Conservation (phyloP, 2,113 vertebrate genomes). For the Crotophaga sulcirostris region DNA sequence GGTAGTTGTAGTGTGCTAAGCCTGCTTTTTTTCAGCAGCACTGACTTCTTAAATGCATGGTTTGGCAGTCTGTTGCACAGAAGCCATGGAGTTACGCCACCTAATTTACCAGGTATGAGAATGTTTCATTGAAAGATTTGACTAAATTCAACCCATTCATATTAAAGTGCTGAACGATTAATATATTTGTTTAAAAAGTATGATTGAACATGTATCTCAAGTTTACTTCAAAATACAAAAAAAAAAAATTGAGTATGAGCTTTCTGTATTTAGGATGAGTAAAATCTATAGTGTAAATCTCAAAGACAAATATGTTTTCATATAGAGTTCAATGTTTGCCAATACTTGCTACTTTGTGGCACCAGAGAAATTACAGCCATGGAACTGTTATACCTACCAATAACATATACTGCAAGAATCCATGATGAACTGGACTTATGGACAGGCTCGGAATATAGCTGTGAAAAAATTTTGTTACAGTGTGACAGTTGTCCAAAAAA, state of each 20-base stretch:
- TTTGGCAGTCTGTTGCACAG: neutral
- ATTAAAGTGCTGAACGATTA: neutral
- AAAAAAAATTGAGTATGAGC: neutral
- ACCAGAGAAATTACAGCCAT: neutral
- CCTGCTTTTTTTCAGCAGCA: conserved; percentile 8
- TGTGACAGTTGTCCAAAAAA: neutral
- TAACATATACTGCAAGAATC: neutral
- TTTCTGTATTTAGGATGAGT: neutral
- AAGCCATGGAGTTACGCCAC: neutral
- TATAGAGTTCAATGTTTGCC: neutral
- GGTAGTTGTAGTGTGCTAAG: conserved; percentile 7
- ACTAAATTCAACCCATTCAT: neutral
- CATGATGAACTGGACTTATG: neutral
- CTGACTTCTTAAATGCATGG: neutral
- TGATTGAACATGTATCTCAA: neutral
- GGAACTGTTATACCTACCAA: neutral
- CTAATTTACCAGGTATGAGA: conserved; percentile 1
- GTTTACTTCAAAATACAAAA: neutral
- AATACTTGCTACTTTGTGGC: neutral
- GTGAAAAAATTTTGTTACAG: neutral
- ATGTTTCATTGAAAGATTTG: neutral
- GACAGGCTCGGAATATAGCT: neutral
- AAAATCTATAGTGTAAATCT: neutral
- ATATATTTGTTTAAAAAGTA: neutral
- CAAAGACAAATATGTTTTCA: neutral